A percentile compares a stretch with the other conserved stretches of the same genome.
These are phyloP conservation scores for Chelonus insularis DNA, from an alignment of 1,140 invertebrate species.

Conservation along the genomic window DNA sequence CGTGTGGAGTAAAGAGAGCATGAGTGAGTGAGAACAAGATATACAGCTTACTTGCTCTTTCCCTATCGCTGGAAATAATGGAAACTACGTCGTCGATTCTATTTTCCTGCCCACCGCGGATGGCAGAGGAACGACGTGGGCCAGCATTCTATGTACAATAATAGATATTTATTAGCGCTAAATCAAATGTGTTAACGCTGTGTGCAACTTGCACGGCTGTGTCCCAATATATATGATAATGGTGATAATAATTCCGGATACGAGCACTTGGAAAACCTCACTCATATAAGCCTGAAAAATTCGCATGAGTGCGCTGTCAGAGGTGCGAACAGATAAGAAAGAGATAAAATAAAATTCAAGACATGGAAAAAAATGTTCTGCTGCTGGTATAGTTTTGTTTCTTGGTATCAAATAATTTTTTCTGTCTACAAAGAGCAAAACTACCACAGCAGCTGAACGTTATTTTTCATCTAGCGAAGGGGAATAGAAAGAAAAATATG, in stretches of 20 bases:
- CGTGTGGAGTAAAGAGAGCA: not conserved
- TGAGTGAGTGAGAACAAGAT: slow-evolving; percentile 4
- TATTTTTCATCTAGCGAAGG: too few relatives aligned
- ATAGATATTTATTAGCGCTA: slow-evolving; percentile 61
- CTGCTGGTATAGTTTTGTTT: too few relatives aligned
- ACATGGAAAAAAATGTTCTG: too few relatives aligned
- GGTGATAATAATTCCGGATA: slow-evolving; percentile 55
- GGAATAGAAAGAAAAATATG: too few relatives aligned
- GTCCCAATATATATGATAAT: slow-evolving; percentile 59
- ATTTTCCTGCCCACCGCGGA: slow-evolving; percentile 48
- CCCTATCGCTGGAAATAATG: slow-evolving; percentile 43
- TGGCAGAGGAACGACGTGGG: slow-evolving; percentile 29
- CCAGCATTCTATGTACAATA: slow-evolving; percentile 49
- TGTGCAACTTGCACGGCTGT: slow-evolving; percentile 31
- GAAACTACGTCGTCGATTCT: slow-evolving; percentile 60
- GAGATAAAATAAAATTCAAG: too few relatives aligned
- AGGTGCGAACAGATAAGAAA: too few relatives aligned
- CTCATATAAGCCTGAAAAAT: too few relatives aligned
- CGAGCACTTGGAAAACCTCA: too few relatives aligned
- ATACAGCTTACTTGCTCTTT: slow-evolving; percentile 8
- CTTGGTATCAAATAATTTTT: too few relatives aligned
- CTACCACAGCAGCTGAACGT: too few relatives aligned
- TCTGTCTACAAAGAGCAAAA: too few relatives aligned
- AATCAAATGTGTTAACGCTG: slow-evolving; percentile 57
- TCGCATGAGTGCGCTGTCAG: too few relatives aligned